Evolutionary conservation across 2,797 vertebrate species (phyloP).

Genomic region (Pangasius sanitwongsei): DNA sequence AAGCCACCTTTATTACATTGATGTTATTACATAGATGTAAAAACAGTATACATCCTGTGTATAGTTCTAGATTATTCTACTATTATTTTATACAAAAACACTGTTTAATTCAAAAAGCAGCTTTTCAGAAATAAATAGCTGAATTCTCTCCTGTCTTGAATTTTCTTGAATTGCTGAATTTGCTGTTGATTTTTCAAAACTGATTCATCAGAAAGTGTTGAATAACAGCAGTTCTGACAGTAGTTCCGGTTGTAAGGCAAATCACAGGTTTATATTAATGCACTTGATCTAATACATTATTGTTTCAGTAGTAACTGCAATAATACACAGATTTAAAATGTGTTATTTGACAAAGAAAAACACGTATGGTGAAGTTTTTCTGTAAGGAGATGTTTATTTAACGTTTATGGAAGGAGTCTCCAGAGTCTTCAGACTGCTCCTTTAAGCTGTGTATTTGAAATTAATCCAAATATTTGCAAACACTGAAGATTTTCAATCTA

Average conservation of each 20-base stretch:
- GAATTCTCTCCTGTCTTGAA: not conserved
- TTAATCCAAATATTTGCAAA: conserved; percentile 1
- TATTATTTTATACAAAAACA: not conserved
- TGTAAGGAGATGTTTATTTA: not conserved
- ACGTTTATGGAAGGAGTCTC: not conserved
- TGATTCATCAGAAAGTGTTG: not conserved
- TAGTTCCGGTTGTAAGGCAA: not conserved
- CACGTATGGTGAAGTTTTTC: not conserved
- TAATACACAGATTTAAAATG: not conserved
- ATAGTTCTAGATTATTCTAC: not conserved
- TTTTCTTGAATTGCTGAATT: not conserved
- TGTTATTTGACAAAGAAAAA: not conserved
- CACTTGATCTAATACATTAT: not conserved
- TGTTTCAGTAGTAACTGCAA: not conserved
- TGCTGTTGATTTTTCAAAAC: not conserved
- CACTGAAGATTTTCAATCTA: not conserved
- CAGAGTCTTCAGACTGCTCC: not conserved
- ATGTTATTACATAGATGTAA: not conserved
- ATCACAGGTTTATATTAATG: not conserved
- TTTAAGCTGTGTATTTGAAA: not conserved
- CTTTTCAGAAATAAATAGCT: not conserved
- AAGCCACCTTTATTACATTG: not conserved
- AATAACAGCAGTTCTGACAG: not conserved
- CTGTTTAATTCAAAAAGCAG: not conserved
- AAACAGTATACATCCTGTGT: not conserved